Conservation (phyloP, 2,888 invertebrate genomes). For the Scaptomyza parva region DNA sequence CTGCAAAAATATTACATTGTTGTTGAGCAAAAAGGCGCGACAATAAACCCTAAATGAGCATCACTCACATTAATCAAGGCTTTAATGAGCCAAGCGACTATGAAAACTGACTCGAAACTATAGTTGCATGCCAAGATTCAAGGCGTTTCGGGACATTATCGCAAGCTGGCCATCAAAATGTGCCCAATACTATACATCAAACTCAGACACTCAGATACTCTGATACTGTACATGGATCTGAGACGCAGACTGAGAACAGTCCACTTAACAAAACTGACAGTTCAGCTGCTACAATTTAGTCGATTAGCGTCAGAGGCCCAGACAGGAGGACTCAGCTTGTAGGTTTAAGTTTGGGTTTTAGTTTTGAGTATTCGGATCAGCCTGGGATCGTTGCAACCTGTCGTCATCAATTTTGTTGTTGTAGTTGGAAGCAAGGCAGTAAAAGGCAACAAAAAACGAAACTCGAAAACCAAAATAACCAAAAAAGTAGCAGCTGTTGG, state of each 20-base stretch:
- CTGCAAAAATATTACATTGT: constrained; percentile 49
- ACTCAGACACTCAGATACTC: constrained; percentile 31
- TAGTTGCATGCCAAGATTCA: constrained; percentile 31
- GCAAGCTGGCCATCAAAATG: constrained; percentile 50
- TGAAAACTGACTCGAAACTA: constrained; percentile 26
- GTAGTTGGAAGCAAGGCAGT: constrained; percentile 13
- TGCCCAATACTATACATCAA: constrained; percentile 68
- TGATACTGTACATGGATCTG: constrained; percentile 1
- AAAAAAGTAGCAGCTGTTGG: constrained; percentile 64
- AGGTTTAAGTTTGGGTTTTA: constrained; percentile 18
- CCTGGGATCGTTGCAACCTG: constrained; percentile 72
- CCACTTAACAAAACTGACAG: constrained; percentile 79
- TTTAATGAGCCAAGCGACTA: constrained; percentile 43
- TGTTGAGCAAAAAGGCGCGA: constrained; percentile 46
- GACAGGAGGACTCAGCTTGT: constrained; percentile 30
- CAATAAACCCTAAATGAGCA: constrained; percentile 49
- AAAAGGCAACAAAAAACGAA: constrained; percentile 19
- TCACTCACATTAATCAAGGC: constrained; percentile 64
- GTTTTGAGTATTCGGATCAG: constrained; percentile 24
- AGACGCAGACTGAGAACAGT: constrained; percentile 51
- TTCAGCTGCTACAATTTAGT: constrained; percentile 82
- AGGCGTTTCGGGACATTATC: constrained; percentile 42
- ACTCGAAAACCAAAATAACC: constrained; percentile 27
- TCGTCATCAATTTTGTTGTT: constrained; percentile 79
- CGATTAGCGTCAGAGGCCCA: constrained; percentile 79